A percentile compares a stretch with the other conserved stretches of the same genome.
Conservation (phyloP, 2,797 vertebrate genomes). For the Rhinoraja longicauda region DNA sequence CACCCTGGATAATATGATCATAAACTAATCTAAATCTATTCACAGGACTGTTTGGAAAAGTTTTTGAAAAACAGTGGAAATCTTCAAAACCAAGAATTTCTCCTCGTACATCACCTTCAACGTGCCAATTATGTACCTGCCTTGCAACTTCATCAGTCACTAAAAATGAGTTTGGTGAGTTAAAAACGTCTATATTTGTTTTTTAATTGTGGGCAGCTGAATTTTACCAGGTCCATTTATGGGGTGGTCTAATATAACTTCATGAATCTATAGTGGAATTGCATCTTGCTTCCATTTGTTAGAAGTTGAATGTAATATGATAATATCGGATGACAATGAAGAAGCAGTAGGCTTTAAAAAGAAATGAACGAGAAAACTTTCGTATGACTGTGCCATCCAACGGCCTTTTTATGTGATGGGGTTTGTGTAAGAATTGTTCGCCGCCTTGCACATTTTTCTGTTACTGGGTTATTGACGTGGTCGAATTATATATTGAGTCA, state of each 20-base stretch:
- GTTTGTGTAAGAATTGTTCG: neutral
- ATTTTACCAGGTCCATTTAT: neutral
- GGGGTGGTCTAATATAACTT: neutral
- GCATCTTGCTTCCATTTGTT: neutral
- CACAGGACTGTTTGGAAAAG: constrained; percentile 80
- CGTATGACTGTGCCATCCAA: neutral
- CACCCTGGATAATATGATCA: no score
- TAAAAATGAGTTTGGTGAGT: constrained; percentile 74
- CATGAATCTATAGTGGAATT: neutral
- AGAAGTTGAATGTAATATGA: neutral
- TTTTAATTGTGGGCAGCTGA: neutral
- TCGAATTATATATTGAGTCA: neutral
- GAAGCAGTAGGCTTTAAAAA: neutral
- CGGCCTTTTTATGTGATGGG: neutral
- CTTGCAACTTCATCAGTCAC: constrained; percentile 79
- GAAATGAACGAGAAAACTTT: no score
- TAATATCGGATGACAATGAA: neutral
- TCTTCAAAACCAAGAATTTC: constrained; percentile 76
- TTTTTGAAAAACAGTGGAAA: constrained; percentile 73
- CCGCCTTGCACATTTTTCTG: neutral
- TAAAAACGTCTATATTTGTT: neutral
- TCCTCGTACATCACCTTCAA: constrained; percentile 87
- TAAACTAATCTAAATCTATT: neutral
- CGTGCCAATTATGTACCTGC: constrained; percentile 85
- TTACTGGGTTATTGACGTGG: neutral